Base-by-base conservation (phyloP, 2,113 vertebrate genomes). In the Myotis davidii region DNA sequence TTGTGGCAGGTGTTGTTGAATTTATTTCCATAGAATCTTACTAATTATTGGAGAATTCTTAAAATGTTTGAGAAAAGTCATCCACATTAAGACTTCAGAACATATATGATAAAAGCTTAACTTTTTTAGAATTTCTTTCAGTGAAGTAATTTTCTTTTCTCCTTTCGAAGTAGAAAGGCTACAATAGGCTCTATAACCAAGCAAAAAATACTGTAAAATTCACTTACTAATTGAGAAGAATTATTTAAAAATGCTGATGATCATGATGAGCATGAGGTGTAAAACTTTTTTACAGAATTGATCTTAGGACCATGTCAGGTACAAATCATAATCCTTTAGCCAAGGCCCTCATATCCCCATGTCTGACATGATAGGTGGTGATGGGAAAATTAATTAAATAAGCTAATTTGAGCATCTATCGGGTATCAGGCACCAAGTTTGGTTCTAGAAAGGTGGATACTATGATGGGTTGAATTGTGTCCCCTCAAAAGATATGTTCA, bases 41-140 rank as follows among this genome's bases (percentile, higher is more conserved):
- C 23, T 37, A 85, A 29, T 89, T 93, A 73, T 70, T 79, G 56
- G 64, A 95, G 69, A 93, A 90, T 84, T 93, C 61, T 93, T 54
- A 82, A 86, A 76, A 21, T 83, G 34, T 16, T 52, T 21, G 23
- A 39, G 16, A 21, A 82, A 72, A 83, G 50, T 73, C 34, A 88
- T 85, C 14, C 29, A 78, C 52, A 78, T 82, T 64, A 86, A 81
- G 45, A 11, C 45, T 86, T 92, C 11, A 42, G 48, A 74, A 70
- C 21, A 89, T 39, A 6, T 3, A 50, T 86, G 82, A 84, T 81
- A 32, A 91, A 94, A 92, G 84, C 5, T 32, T 83, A 29, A 78
- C 29, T 93, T 25, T 78, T 86, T 89, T 93, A 89, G 76, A 87
- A 56, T 92, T 69, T 78, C 27, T 92, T 5, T 70, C 34, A 56